Conservation (phyloP, 1,140 invertebrate genomes). For the Asbolus verrucosus region DNA sequence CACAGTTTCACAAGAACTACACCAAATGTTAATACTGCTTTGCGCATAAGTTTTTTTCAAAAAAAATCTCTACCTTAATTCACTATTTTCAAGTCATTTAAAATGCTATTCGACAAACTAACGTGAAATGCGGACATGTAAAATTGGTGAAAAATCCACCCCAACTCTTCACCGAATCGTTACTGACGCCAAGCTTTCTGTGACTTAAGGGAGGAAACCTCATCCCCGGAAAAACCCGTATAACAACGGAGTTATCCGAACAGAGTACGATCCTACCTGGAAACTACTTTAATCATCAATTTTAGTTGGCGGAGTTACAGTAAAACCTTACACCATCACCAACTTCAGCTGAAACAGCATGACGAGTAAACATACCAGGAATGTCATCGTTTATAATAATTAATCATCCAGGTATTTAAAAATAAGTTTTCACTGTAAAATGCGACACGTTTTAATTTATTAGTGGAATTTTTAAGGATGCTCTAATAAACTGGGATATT, state of each 20-base stretch:
- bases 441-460: not conserved
- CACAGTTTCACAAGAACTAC: slow-evolving; percentile 25
- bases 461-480: too few relatives aligned
- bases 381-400: slow-evolving; percentile 7
- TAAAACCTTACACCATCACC: slow-evolving; percentile 22
- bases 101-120: too few relatives aligned
- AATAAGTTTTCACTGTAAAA: slow-evolving; percentile 17
- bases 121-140: not conserved
- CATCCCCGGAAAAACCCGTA: slow-evolving; percentile 24
- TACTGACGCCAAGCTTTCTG: slow-evolving; percentile 43
- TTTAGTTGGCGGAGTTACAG: slow-evolving; percentile 20
- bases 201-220: slow-evolving; percentile 44
- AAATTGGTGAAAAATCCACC: slow-evolving; percentile 37
- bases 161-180: slow-evolving; percentile 32
- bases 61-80: slow-evolving; percentile 1
- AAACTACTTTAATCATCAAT: slow-evolving; percentile 44
- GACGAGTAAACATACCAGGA: slow-evolving; percentile 21
- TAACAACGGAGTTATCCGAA: slow-evolving; percentile 9
- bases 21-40: too few relatives aligned
- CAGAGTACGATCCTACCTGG: slow-evolving; percentile 36
- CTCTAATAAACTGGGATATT: too few relatives aligned
- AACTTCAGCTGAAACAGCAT: slow-evolving; percentile 6
- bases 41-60: slow-evolving; percentile 6
- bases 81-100: too few relatives aligned
- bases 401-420: slow-evolving; percentile 21